A percentile compares a stretch with the other conserved stretches of the same genome.
These are phyloP conservation scores for Phrynocephalus guinanensis DNA, from an alignment of 2,797 vertebrate species.

Conservation along the genomic window DNA sequence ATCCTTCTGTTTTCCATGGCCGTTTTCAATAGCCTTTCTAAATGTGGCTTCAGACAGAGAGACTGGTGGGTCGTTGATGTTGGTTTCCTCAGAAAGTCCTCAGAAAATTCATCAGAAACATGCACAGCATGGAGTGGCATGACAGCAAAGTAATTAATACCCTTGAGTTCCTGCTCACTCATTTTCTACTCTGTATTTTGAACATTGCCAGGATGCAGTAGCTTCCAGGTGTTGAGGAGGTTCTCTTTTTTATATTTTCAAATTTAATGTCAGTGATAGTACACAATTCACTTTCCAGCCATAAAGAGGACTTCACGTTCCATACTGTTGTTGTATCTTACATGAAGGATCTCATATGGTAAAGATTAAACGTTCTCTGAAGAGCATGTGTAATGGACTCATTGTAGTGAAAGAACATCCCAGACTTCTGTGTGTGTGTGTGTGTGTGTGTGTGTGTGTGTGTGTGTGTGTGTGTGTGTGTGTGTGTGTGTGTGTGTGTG, in stretches of 20 bases:
- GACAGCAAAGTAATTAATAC: constrained; percentile 26
- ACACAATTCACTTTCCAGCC: too few relatives aligned
- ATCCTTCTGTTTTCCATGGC: too few relatives aligned
- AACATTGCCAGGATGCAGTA: constrained; percentile 1
- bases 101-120: not conserved
- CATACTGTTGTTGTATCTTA: not conserved
- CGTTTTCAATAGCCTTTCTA: not conserved
- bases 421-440: too few relatives aligned
- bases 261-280: not conserved
- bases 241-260: not conserved
- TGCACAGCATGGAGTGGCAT: not conserved
- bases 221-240: not conserved
- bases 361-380: not conserved
- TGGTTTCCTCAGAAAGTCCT: not conserved
- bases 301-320: not conserved
- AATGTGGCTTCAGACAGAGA: not conserved
- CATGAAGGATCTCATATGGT: not conserved
- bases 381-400: not conserved
- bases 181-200: constrained; percentile 5
- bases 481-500: too few relatives aligned
- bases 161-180: not conserved
- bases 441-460: too few relatives aligned
- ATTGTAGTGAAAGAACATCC: not conserved
- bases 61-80: not conserved
- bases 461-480: too few relatives aligned